Evolutionary conservation across 2,113 vertebrate species (phyloP).

Genomic region (Dromiciops gliroides): DNA sequence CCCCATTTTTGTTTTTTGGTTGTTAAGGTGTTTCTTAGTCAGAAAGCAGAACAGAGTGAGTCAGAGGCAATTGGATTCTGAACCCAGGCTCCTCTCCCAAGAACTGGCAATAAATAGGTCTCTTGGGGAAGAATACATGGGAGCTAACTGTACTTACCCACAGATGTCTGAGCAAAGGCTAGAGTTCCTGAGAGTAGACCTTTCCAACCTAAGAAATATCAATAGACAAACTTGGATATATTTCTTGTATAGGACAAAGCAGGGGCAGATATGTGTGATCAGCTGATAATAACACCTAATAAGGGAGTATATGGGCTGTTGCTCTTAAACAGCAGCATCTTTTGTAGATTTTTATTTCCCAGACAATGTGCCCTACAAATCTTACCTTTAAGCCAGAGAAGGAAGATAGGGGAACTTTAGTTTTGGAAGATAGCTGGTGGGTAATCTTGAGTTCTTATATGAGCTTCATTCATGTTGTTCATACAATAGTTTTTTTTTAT

Average conservation of each 20-base stretch:
- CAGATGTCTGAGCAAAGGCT: background rate
- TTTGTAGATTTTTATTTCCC: background rate
- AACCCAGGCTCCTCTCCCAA: background rate
- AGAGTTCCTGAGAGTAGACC: background rate
- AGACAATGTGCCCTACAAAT: background rate
- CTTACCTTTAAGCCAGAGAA: background rate
- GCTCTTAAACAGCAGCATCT: background rate
- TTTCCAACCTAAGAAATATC: background rate
- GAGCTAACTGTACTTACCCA: background rate
- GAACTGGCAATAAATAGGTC: background rate
- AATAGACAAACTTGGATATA: background rate
- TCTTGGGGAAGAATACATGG: background rate
- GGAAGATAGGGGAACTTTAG: background rate
- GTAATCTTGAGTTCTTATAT: background rate
- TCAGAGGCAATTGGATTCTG: background rate
- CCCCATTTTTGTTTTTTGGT: background rate
- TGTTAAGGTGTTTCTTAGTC: background rate
- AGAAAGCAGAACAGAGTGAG: background rate
- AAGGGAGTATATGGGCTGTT: background rate
- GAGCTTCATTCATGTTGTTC: background rate
- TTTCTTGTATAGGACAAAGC: background rate
- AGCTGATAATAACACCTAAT: background rate
- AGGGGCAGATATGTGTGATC: background rate
- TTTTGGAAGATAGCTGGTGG: background rate
- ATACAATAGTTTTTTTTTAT: too few relatives aligned